A percentile compares a stretch with the other conserved stretches of the same genome.
Conservation (phyloP, 2,888 invertebrate species). For the Aquatica leii region DNA sequence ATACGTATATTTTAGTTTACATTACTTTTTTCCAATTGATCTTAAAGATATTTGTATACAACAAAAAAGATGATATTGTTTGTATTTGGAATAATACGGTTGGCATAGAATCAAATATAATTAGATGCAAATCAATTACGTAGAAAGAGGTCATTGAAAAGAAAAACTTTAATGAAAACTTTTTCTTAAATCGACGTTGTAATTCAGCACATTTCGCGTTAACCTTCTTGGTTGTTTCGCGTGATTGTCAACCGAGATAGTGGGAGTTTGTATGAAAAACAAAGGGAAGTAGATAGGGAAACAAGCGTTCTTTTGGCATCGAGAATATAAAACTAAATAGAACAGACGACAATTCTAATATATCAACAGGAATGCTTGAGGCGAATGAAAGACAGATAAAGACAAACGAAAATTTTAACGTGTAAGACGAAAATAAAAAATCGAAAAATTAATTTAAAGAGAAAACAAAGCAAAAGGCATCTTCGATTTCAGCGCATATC, state of each 20-base stretch:
- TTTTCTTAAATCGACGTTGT: slow-evolving; percentile 4
- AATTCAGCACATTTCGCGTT: slow-evolving; percentile 14
- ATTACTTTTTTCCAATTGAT: too few species aligned
- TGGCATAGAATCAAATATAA: too few species aligned
- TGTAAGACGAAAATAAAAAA: neutral
- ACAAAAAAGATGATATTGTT: too few species aligned
- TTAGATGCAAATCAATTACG: too few species aligned
- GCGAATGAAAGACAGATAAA: slow-evolving; percentile 32
- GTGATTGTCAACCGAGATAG: slow-evolving; percentile 30
- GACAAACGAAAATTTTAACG: neutral
- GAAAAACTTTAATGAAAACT: neutral
- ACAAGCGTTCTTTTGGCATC: slow-evolving; percentile 35
- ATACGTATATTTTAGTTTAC: too few species aligned
- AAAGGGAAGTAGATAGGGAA: slow-evolving; percentile 22
- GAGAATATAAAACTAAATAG: slow-evolving; percentile 47
- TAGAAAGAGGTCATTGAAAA: too few species aligned
- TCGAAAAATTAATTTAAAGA: slow-evolving; percentile 25
- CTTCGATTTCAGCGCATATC: slow-evolving; percentile 34
- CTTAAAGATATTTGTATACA: too few species aligned
- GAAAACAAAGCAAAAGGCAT: slow-evolving; percentile 30
- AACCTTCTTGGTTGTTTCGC: slow-evolving; percentile 28
- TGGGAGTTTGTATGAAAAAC: slow-evolving; percentile 27
- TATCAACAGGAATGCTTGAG: slow-evolving; percentile 40
- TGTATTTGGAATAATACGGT: too few species aligned
- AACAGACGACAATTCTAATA: slow-evolving; percentile 47